Conservation (phyloP, 2,888 invertebrate species). For the Ormia ochracea region DNA sequence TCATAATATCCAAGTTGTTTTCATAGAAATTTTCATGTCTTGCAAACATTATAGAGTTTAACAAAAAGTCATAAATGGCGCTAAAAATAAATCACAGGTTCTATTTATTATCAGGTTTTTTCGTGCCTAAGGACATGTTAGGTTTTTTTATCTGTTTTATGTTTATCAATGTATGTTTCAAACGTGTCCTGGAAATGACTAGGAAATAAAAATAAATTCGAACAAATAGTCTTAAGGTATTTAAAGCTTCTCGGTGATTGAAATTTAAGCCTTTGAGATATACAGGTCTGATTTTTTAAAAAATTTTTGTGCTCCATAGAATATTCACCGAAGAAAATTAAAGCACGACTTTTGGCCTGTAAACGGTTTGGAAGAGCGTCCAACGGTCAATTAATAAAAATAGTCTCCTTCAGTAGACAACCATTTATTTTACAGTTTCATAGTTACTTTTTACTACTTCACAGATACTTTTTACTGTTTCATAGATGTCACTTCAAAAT, state of each 20-base stretch:
- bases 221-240: neutral
- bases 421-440: too few species aligned
- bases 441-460: too few species aligned
- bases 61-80: constrained; percentile 53
- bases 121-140: neutral
- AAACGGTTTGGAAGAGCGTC: too few species aligned
- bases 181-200: neutral
- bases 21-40: constrained; percentile 46
- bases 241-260: too few species aligned
- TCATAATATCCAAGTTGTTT: constrained; percentile 23
- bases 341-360: too few species aligned
- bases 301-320: too few species aligned
- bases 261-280: too few species aligned
- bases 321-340: too few species aligned
- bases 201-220: too few species aligned
- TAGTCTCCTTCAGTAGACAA: too few species aligned
- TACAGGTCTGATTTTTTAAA: too few species aligned
- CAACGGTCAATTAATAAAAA: too few species aligned
- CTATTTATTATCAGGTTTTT: neutral
- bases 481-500: neutral
- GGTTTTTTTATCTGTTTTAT: neutral
- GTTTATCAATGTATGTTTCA: neutral
- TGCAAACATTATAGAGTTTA: constrained; percentile 49
- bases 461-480: neutral
- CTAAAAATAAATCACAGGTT: constrained; percentile 46